Evolutionary conservation across 1,140 invertebrate species (phyloP).

Genomic region (Dendrolimus kikuchii): DNA sequence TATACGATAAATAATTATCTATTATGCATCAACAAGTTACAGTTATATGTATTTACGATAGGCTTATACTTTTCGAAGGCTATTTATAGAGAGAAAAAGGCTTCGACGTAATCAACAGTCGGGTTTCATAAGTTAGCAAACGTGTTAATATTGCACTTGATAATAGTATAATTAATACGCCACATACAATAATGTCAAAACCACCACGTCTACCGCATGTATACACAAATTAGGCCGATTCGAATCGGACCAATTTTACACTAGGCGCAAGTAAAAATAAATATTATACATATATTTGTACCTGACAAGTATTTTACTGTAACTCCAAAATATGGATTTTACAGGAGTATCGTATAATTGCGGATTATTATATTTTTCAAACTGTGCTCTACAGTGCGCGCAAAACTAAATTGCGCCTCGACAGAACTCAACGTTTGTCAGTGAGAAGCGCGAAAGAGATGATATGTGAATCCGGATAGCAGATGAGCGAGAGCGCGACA

Average conservation of each 20-base stretch:
- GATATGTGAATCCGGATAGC: no score
- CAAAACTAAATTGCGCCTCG: no score
- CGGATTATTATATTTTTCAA: no score
- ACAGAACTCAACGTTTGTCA: no score
- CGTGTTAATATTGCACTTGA: conserved; percentile 13
- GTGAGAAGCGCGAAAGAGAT: no score
- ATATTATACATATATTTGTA: conserved; percentile 45
- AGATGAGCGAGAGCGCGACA: no score
- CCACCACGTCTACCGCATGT: conserved; percentile 11
- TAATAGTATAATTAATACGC: neutral
- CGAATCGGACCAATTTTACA: conserved; percentile 10
- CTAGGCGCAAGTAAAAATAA: conserved; percentile 38
- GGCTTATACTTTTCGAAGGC: conserved; percentile 39
- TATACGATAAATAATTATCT: conserved; percentile 38
- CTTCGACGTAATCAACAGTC: conserved; percentile 31
- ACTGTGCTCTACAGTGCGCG: no score
- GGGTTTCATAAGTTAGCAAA: conserved; percentile 48
- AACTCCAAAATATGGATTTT: no score
- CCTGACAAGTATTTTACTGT: no score
- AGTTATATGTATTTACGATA: conserved; percentile 41
- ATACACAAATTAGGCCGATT: conserved; percentile 14
- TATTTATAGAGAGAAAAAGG: conserved; percentile 39
- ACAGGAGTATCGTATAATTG: no score
- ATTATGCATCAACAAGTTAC: conserved; percentile 67
- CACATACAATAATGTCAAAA: conserved; percentile 7